Evolutionary conservation across 2,888 invertebrate species (phyloP).

Genomic region (Nomada flava): DNA sequence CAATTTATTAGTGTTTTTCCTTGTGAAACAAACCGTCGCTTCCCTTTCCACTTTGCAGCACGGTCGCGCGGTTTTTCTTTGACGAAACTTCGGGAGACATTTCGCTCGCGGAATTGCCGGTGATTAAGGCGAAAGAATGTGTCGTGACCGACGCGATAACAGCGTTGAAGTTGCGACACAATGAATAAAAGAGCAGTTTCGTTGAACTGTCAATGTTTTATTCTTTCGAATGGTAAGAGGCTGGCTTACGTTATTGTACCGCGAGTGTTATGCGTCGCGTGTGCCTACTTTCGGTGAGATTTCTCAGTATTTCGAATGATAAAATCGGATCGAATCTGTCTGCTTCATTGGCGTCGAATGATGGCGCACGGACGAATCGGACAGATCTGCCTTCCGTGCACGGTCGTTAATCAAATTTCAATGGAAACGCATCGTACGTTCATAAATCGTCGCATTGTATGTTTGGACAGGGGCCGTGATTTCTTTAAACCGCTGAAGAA

Average conservation of each 20-base stretch:
- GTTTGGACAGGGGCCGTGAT: not conserved
- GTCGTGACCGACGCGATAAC: too few relatives aligned
- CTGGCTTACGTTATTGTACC: too few relatives aligned
- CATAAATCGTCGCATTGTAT: conserved; percentile 35
- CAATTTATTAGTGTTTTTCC: not conserved
- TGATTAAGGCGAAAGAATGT: not conserved
- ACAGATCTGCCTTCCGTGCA: conserved; percentile 1
- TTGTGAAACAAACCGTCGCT: not conserved
- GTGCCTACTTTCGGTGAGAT: not conserved
- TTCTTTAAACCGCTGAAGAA: not conserved
- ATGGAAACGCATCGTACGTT: conserved; percentile 14
- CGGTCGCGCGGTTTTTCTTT: not conserved
- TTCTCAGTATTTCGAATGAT: not conserved
- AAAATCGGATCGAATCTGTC: conserved; percentile 18
- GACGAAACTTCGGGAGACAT: not conserved
- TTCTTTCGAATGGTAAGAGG: not conserved
- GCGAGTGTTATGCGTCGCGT: too few relatives aligned
- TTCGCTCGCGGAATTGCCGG: not conserved
- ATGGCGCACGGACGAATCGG: conserved; percentile 13
- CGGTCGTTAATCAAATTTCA: conserved; percentile 50
- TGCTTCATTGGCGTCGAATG: conserved; percentile 3
- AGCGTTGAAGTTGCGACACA: too few relatives aligned
- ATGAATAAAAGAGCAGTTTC: not conserved
- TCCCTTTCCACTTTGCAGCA: too few relatives aligned
- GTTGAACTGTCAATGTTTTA: not conserved